Evolutionary conservation across 2,797 vertebrate genomes (phyloP).

Genomic region (Miichthys miiuy): DNA sequence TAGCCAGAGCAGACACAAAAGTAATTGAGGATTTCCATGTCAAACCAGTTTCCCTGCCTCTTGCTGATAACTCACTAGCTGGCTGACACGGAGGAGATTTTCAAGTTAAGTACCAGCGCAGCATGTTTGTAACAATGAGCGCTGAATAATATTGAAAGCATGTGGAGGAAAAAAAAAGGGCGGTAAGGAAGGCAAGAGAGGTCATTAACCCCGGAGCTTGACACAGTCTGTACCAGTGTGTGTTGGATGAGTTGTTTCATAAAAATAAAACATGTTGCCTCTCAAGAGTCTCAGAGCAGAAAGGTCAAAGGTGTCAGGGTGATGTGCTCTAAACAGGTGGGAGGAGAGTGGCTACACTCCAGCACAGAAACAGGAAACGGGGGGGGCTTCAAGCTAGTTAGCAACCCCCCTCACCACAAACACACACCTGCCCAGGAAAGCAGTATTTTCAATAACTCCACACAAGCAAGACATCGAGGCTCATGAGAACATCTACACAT

Average conservation of each 20-base stretch:
- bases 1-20: not conserved
- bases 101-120: slow-evolving; percentile 6
- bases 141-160: not conserved
- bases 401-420: not conserved
- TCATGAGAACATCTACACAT: not conserved
- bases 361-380: not conserved
- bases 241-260: not conserved
- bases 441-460: slow-evolving; percentile 5
- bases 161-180: not conserved
- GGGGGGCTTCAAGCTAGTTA: not conserved
- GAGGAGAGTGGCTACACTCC: not conserved
- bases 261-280: not conserved
- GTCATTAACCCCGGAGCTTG: slow-evolving; percentile 4
- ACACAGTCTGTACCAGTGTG: not conserved
- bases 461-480: not conserved
- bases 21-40: not conserved
- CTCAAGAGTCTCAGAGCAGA: not conserved
- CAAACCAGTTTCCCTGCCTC: slow-evolving; percentile 51
- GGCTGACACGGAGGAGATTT: slow-evolving; percentile 21
- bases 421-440: not conserved
- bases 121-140: slow-evolving; percentile 1
- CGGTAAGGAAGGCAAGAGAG: not conserved
- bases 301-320: slow-evolving; percentile 11
- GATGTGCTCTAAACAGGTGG: slow-evolving; percentile 11
- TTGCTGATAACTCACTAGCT: not conserved